Evolutionary conservation across 1,140 invertebrate genomes (phyloP), one percentile per base, ranked within the genome.

Genomic region (Leptonema lineaticorne): DNA sequence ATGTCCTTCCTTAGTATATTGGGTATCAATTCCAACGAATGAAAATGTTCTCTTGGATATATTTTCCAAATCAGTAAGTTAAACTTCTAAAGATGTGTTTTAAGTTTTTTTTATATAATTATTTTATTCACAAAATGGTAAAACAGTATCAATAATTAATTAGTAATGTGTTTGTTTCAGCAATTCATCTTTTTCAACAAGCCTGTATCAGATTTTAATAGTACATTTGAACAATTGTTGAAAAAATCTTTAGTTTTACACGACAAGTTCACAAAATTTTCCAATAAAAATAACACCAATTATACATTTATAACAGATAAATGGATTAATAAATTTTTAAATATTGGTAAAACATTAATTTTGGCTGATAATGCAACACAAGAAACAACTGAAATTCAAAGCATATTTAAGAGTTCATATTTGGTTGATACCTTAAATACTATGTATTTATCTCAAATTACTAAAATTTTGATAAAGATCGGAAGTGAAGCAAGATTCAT

Each of bases 161-260:
- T n/a, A n/a, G n/a, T n/a, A n/a, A n/a, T n/a, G n/a, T n/a, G n/a
- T n/a, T n/a, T n/a, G n/a, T n/a, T n/a, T n/a, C 75, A 83, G 81
- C 80, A 83, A 82, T 79, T 77, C 57, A 76, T 75, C 57, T 79
- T 81, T 58, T 83, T 77, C 67, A 79, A 75, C 11, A 69, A 75
- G 4, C 74, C 74, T 20, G 75, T 75, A 6, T 63, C 74, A 58
- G 78, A 78, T 57, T 70, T 78, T 53, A 76, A 75, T 0, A 79
- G 78, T 46, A 75, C 67, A 7, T 83, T 75, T 16, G 75, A 76
- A 66, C 70, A 75, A 0, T 76, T 78, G 0, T 81, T 75, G 48
- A 63, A 67, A 7, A 79, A 76, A 68, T 68, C 74, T 1, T 74
- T 70, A 3, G 71, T 76, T 33, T 64, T 82, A 18, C 67, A 69